A percentile compares a stretch with the other conserved stretches of the same genome.
Conservation (phyloP, 2,113 vertebrate species). For the Muntiacus reevesi region DNA sequence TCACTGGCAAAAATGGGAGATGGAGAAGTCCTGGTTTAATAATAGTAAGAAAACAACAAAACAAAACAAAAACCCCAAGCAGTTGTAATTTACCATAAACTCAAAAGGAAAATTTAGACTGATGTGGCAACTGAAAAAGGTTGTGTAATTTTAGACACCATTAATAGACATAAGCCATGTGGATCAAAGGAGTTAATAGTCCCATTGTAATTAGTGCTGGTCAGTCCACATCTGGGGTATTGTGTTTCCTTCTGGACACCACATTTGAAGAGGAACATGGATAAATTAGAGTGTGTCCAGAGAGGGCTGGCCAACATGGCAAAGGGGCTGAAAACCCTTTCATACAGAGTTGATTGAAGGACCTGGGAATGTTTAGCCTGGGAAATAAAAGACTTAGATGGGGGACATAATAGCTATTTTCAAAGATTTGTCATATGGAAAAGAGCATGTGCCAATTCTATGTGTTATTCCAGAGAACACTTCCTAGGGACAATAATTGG, state of each 20-base stretch:
- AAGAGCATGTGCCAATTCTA: not conserved
- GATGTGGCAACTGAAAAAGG: constrained; percentile 23
- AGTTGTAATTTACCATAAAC: constrained; percentile 36
- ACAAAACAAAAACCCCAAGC: not conserved
- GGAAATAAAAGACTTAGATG: constrained; percentile 18
- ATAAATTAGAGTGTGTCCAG: constrained; percentile 54
- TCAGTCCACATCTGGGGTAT: constrained; percentile 35
- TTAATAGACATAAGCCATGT: constrained; percentile 34
- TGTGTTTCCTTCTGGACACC: constrained; percentile 35
- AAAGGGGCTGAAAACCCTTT: not conserved
- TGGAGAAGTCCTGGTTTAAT: not conserved
- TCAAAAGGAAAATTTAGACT: constrained; percentile 41
- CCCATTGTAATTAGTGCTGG: constrained; percentile 27
- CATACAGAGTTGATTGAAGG: not conserved
- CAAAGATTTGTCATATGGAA: not conserved
- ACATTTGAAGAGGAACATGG: constrained; percentile 35
- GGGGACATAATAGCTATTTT: constrained; percentile 17
- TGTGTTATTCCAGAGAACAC: not conserved
- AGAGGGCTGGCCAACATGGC: not conserved
- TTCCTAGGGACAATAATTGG: not conserved
- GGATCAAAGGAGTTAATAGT: constrained; percentile 63
- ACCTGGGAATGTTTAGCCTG: constrained; percentile 17
- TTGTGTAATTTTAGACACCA: constrained; percentile 39
- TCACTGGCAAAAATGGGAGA: constrained; percentile 21
- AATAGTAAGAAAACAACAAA: constrained; percentile 36